These are phyloP conservation scores for Homalodisca vitripennis DNA, from an alignment of 1,140 invertebrate species.

Conservation along the genomic window DNA sequence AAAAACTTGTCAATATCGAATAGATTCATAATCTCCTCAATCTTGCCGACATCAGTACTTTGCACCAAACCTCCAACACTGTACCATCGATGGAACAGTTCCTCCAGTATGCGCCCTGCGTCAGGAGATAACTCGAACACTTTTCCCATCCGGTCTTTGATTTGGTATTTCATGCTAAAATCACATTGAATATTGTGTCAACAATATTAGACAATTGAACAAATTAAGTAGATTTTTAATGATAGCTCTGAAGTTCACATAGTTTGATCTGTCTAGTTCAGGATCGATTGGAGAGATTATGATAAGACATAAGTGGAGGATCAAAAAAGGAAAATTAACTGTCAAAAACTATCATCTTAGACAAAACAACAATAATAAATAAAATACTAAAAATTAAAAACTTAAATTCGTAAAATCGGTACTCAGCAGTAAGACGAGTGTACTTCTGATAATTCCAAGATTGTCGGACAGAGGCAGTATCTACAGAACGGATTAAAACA, in stretches of 20 bases:
- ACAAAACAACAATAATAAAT: no score
- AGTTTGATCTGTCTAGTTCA: no score
- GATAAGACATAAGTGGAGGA: no score
- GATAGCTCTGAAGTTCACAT: no score
- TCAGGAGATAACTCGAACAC: not conserved
- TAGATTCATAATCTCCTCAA: not conserved
- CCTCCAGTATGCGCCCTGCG: not conserved
- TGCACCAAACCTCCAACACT: not conserved
- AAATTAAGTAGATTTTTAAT: not conserved
- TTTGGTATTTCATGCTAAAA: not conserved
- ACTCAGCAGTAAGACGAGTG: no score
- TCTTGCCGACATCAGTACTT: not conserved
- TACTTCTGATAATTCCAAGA: no score
- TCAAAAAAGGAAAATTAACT: not conserved
- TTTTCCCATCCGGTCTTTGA: not conserved
- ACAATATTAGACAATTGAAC: not conserved
- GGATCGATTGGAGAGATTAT: no score
- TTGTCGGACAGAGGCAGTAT: no score
- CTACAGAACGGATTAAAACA: no score
- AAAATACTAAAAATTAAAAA: no score
- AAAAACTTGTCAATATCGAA: not conserved
- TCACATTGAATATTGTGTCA: not conserved
- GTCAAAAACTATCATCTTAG: not conserved
- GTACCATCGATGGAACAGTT: conserved; percentile 2
- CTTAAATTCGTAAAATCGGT: no score